These are phyloP conservation scores for Calyptommatus sinebrachiatus DNA, from an alignment of 2,113 vertebrate species.

Conservation along the genomic window DNA sequence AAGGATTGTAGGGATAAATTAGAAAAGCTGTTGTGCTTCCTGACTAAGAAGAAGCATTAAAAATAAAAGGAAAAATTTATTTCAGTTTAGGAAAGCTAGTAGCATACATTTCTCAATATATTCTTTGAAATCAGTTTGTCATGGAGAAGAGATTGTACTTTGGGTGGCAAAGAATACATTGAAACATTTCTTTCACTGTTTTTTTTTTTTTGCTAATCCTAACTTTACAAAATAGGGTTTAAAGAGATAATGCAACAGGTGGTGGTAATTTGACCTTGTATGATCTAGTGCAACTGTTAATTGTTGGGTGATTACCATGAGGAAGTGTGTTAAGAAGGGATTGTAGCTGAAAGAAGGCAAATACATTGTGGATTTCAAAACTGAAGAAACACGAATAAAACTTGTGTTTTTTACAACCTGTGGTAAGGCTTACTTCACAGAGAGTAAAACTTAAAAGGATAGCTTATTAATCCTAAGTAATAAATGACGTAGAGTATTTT, in stretches of 20 bases:
- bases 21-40: neutral
- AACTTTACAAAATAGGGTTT: neutral
- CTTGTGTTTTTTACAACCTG: neutral
- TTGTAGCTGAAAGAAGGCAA: neutral
- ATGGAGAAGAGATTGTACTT: neutral
- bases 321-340: constrained; percentile 2
- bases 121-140: neutral
- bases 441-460: neutral
- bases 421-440: neutral
- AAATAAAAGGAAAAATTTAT: neutral
- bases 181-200: neutral
- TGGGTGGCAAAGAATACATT: neutral
- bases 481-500: neutral
- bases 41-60: neutral
- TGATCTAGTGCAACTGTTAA: constrained; percentile 4
- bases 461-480: neutral
- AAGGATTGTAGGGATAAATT: neutral
- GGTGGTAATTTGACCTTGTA: constrained; percentile 7
- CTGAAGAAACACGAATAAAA: neutral
- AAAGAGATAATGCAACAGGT: constrained; percentile 10
- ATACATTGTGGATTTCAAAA: neutral
- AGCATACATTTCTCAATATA: neutral
- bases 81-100: neutral
- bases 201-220: constrained; percentile 16
- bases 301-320: constrained; percentile 3